A percentile compares a stretch with the other conserved stretches of the same genome.
Conservation (phyloP, 2,888 invertebrate species). For the Callosobruchus maculatus region DNA sequence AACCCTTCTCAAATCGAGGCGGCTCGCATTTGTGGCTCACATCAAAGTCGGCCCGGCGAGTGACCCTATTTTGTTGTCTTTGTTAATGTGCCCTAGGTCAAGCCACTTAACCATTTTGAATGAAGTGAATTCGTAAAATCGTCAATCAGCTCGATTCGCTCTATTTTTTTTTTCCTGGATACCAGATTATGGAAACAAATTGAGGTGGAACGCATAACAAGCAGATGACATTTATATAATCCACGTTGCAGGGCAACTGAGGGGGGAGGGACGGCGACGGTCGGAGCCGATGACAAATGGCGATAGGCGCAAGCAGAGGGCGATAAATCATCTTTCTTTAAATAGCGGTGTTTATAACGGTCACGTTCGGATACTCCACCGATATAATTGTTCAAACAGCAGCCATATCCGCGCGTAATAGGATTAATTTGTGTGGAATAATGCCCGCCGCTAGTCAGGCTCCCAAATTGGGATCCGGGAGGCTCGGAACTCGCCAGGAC, state of each 20-base stretch:
- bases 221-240: neutral
- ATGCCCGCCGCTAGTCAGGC: conserved; percentile 21
- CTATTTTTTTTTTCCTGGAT: neutral
- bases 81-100: too few species aligned
- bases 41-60: too few species aligned
- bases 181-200: neutral
- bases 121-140: too few species aligned
- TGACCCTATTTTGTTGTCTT: too few species aligned
- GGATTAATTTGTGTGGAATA: conserved; percentile 42
- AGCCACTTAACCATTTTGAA: too few species aligned
- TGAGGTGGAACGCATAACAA: neutral
- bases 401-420: conserved; percentile 31
- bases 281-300: conserved; percentile 31
- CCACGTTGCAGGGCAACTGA: conserved; percentile 4
- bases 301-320: conserved; percentile 9
- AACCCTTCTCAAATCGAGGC: too few species aligned
- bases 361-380: conserved; percentile 30
- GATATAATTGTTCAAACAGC: conserved; percentile 37
- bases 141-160: too few species aligned
- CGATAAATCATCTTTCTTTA: conserved; percentile 39
- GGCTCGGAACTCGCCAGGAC: neutral
- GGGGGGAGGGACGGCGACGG: neutral
- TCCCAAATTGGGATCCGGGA: neutral
- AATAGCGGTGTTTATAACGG: conserved; percentile 42
- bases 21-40: too few species aligned